Percentiles rank a stretch among this genome's conserved stretches.
Evolutionary conservation across 2,888 invertebrate genomes (phyloP).

Genomic region (Meloe dianella): DNA sequence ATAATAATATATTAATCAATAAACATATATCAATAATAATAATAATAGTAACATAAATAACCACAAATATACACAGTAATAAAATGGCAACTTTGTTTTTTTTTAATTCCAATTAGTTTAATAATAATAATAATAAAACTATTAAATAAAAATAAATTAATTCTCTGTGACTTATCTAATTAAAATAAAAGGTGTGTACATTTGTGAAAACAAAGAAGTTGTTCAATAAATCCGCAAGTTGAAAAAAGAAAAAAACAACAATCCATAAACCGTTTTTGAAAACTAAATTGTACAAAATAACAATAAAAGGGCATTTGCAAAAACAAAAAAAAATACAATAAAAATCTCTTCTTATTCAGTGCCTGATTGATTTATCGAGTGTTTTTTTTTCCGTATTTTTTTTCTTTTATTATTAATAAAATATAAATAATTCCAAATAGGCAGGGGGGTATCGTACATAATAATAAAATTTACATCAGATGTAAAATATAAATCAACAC

Average conservation of each 20-base stretch:
- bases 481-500: constrained; percentile 39
- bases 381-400: no score
- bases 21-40: constrained; percentile 41
- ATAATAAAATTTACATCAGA: constrained; percentile 45
- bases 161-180: constrained; percentile 8
- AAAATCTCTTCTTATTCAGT: constrained; percentile 26
- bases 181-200: constrained; percentile 26
- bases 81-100: constrained; percentile 30
- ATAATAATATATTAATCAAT: constrained; percentile 48
- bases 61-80: constrained; percentile 14
- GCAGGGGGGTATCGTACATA: constrained; percentile 31
- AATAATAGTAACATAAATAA: constrained; percentile 42
- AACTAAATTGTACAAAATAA: constrained; percentile 27
- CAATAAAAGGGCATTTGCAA: constrained; percentile 25
- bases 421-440: constrained; percentile 18
- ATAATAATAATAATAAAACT: constrained; percentile 39
- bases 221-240: not conserved
- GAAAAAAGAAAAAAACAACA: constrained; percentile 25
- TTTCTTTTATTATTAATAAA: constrained; percentile 35
- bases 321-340: constrained; percentile 35
- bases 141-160: constrained; percentile 31
- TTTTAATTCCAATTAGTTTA: not conserved
- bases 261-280: constrained; percentile 29
- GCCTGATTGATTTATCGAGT: constrained; percentile 15
- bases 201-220: constrained; percentile 20